These are phyloP conservation scores for Anolis apletophallus DNA, from an alignment of 2,797 vertebrate genomes.

Conservation along the genomic window DNA sequence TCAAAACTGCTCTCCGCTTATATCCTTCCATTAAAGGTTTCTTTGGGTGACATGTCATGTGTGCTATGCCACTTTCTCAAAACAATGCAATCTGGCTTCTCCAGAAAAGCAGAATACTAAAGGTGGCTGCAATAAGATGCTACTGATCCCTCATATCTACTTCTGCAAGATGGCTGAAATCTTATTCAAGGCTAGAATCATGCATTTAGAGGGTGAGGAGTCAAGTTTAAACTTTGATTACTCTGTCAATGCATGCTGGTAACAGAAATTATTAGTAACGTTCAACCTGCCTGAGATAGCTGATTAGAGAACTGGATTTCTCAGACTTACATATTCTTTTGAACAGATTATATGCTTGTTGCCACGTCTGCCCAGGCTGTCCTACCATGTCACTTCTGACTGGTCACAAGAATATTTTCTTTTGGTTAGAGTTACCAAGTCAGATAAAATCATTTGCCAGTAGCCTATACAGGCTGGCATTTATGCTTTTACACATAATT, in stretches of 20 bases:
- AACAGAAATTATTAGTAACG: not conserved
- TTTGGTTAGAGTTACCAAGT: not conserved
- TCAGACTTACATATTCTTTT: not conserved
- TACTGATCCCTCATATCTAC: not conserved
- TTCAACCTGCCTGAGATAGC: not conserved
- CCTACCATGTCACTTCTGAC: not conserved
- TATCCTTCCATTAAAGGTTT: not conserved
- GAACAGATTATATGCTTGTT: not conserved
- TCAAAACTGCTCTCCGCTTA: conserved; percentile 34
- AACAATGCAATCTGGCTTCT: not conserved
- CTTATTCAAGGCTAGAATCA: not conserved
- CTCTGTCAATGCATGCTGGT: not conserved
- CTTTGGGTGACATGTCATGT: not conserved
- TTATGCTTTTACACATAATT: not conserved
- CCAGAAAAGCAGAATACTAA: not conserved
- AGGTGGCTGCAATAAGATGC: not conserved
- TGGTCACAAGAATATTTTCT: not conserved
- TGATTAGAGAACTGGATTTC: too few species aligned
- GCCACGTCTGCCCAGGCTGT: not conserved
- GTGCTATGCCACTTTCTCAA: not conserved
- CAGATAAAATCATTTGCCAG: too few species aligned
- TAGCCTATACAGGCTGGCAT: not conserved
- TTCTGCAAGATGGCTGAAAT: not conserved
- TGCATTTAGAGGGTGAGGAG: too few species aligned
- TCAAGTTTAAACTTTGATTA: not conserved